phyloP scores from a whole-genome alignment of 2,888 invertebrate species.

The Hyposoter dolosus region DNA sequence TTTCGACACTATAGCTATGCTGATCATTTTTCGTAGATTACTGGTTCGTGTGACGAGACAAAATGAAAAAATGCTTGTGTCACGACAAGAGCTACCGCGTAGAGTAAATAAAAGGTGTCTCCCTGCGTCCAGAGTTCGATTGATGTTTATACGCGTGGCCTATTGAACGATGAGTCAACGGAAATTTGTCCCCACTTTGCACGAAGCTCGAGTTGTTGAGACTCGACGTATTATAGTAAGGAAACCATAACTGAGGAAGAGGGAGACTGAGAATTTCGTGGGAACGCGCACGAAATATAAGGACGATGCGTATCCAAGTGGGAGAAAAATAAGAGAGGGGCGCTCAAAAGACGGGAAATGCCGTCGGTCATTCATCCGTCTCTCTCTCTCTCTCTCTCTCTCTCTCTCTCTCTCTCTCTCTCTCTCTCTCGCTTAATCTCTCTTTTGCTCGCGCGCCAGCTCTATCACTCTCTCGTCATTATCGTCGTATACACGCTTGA shows the following conservation, averaged over 20 bases:
- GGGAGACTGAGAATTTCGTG: conserved; percentile 55
- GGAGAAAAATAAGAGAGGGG: background rate
- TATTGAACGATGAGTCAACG: conserved; percentile 18
- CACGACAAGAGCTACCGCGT: conserved; percentile 6
- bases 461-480: conserved; percentile 31
- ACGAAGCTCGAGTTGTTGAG: background rate
- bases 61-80: conserved; percentile 4
- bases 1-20: background rate
- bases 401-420: background rate
- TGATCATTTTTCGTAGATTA: background rate
- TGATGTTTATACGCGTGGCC: conserved; percentile 8
- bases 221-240: background rate
- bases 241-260: conserved; percentile 25
- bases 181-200: background rate
- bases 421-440: conserved; percentile 1
- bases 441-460: no score
- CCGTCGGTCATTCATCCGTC: background rate
- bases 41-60: background rate
- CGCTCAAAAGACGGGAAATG: conserved; percentile 38
- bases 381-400: conserved; percentile 13
- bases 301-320: conserved; percentile 21
- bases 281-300: conserved; percentile 56
- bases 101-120: conserved; percentile 7
- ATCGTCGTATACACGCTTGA: conserved; percentile 13
- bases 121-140: background rate